A percentile compares a stretch with the other conserved stretches of the same genome.
Evolutionary conservation across 2,888 invertebrate genomes (phyloP).

Genomic region (Thymelicus lineola): DNA sequence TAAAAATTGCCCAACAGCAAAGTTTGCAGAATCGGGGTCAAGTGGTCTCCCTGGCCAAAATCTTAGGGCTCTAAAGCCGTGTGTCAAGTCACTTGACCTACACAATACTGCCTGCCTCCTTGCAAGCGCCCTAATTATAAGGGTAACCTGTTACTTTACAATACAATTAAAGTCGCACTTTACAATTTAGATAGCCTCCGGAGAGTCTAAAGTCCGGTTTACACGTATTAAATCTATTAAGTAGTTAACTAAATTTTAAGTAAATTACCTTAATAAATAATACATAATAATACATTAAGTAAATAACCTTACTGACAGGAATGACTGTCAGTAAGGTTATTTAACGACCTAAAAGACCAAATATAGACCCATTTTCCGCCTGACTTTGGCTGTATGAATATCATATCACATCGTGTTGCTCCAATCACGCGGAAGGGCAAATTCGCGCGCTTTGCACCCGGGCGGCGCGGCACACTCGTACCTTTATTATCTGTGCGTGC

Average conservation of each 20-base stretch:
- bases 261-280: too few relatives aligned
- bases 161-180: not conserved
- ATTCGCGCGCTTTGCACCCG: constrained; percentile 22
- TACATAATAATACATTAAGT: too few relatives aligned
- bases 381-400: not conserved
- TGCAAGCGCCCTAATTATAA: not conserved
- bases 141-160: not conserved
- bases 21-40: constrained; percentile 9
- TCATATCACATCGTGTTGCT: constrained; percentile 11
- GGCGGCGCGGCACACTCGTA: not conserved
- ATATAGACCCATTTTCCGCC: not conserved
- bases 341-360: not conserved
- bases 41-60: constrained; percentile 21
- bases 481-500: constrained; percentile 44
- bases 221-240: too few relatives aligned
- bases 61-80: constrained; percentile 10
- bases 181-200: too few relatives aligned
- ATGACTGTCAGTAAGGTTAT: too few relatives aligned
- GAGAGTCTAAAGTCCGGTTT: too few relatives aligned
- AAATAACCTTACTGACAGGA: too few relatives aligned
- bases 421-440: constrained; percentile 17
- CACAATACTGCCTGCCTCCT: not conserved
- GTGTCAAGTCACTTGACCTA: constrained; percentile 5
- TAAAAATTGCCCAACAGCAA: not conserved
- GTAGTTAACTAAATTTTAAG: too few relatives aligned